Evolutionary conservation across 2,888 invertebrate genomes (phyloP).

Genomic region (Harpalus rufipes): DNA sequence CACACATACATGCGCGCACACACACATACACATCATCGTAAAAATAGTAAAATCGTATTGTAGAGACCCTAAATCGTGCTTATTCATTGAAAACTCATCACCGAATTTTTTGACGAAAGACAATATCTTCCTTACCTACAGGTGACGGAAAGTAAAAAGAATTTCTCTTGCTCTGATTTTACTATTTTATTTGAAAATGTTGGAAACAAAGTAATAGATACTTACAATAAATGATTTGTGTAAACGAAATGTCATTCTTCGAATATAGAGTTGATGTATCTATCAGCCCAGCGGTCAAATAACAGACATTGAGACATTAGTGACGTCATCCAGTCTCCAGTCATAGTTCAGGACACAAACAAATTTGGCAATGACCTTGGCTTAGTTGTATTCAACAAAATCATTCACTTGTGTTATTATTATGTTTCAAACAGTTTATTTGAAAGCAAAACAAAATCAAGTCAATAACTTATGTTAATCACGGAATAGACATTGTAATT

Average conservation of each 20-base stretch:
- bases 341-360: constrained; percentile 17
- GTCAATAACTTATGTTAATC: not conserved
- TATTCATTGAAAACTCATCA: no score
- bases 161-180: no score
- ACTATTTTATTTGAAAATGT: no score
- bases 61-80: no score
- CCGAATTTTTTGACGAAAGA: no score
- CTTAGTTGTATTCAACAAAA: constrained; percentile 22
- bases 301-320: not conserved
- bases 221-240: not conserved
- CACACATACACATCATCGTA: no score
- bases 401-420: constrained; percentile 23
- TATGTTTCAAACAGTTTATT: not conserved
- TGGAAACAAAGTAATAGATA: not conserved
- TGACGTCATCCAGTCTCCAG: constrained; percentile 7
- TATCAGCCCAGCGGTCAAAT: constrained; percentile 5
- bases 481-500: not conserved
- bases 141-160: no score
- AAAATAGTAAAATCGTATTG: no score
- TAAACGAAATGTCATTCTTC: not conserved
- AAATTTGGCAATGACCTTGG: constrained; percentile 51
- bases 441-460: not conserved
- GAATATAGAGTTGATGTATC: constrained; percentile 10
- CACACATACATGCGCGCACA: no score
- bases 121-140: no score